Percentiles rank a stretch among this genome's conserved stretches.
phyloP scores from a whole-genome alignment of 37 sponge, comb jelly and placozoan species.

The Ephydatia muelleri region DNA sequence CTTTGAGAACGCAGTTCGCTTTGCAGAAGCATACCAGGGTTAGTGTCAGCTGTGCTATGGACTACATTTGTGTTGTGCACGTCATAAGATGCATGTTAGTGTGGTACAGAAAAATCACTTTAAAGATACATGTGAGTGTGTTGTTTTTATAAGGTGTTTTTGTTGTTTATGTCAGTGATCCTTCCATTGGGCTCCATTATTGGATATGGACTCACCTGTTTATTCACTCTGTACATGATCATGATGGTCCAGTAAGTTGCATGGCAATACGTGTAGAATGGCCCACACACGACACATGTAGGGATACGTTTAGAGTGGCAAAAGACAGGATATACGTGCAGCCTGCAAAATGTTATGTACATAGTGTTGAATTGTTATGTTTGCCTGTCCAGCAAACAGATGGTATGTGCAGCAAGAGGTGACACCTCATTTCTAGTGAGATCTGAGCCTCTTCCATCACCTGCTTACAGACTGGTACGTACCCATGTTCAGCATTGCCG shows the following conservation, averaged over 20 bases:
- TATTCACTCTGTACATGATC: conserved; percentile 44
- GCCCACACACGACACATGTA: background rate
- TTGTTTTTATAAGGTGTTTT: background rate
- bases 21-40: conserved; percentile 26
- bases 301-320: background rate
- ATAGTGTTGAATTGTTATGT: background rate
- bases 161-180: conserved; percentile 6
- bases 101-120: too few species aligned
- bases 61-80: background rate
- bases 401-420: conserved; percentile 29
- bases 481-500: too few species aligned
- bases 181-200: conserved; percentile 15
- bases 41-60: background rate
- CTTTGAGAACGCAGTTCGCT: conserved; percentile 30
- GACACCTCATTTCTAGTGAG: conserved; percentile 25
- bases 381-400: conserved; percentile 25
- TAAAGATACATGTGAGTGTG: background rate
- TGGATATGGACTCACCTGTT: conserved; percentile 16
- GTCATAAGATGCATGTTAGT: background rate
- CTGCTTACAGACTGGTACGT: conserved; percentile 45
- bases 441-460: conserved; percentile 53
- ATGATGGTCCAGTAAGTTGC: conserved; percentile 39
- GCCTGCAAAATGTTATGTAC: too few species aligned
- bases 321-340: background rate
- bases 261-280: background rate